Evolutionary conservation across 2,888 invertebrate species (phyloP).

Genomic region (Cybosia mesomella): DNA sequence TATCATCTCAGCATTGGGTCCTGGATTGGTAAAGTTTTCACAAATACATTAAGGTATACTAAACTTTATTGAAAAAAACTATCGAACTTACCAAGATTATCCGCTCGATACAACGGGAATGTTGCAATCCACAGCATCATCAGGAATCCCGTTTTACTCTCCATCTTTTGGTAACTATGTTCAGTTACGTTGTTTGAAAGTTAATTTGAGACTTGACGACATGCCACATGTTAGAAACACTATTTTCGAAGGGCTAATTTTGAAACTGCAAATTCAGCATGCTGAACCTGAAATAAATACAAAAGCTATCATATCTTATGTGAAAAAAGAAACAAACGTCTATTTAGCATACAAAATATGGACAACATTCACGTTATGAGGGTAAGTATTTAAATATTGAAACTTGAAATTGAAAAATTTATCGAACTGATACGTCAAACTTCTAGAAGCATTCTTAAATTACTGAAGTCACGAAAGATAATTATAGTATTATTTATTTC

Average conservation of each 20-base stretch:
- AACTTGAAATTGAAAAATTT: too few relatives aligned
- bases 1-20: too few relatives aligned
- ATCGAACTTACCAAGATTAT: constrained; percentile 77
- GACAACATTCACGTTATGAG: too few relatives aligned
- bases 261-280: constrained; percentile 2
- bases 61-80: too few relatives aligned
- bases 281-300: constrained; percentile 20
- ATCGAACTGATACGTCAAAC: neutral
- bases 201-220: constrained; percentile 32
- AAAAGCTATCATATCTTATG: neutral
- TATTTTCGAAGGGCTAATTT: neutral
- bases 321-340: neutral
- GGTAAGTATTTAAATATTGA: too few relatives aligned
- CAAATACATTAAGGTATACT: too few relatives aligned
- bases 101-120: constrained; percentile 78
- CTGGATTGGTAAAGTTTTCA: too few relatives aligned
- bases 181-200: constrained; percentile 46
- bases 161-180: constrained; percentile 61
- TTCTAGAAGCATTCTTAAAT: neutral
- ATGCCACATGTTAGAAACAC: constrained; percentile 38
- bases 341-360: too few relatives aligned
- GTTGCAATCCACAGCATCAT: constrained; percentile 77
- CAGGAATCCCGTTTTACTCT: constrained; percentile 67
- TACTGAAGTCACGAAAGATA: neutral
- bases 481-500: constrained; percentile 14